Evolutionary conservation across 2,113 vertebrate species (phyloP).

Genomic region (Isurus oxyrinchus): DNA sequence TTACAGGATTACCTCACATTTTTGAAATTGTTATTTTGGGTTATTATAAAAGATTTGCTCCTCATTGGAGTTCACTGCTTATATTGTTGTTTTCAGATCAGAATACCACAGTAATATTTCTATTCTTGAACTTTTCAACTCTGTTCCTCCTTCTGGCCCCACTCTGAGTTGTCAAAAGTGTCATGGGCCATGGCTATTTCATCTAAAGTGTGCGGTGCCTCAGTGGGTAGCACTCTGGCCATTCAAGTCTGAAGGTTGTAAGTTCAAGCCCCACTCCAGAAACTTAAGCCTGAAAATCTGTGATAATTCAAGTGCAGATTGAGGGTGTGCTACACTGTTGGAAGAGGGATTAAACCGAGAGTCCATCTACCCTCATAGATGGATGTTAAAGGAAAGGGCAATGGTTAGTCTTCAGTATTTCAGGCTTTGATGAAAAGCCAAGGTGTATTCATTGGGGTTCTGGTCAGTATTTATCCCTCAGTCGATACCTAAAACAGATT

Average conservation of each 20-base stretch:
- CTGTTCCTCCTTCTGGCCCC: background rate
- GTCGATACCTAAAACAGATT: background rate
- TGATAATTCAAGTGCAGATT: background rate
- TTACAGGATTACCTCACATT: background rate
- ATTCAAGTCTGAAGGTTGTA: background rate
- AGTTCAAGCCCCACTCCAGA: background rate
- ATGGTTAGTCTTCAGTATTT: no score
- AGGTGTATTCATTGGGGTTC: no score
- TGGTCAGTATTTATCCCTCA: background rate
- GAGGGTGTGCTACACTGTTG: background rate
- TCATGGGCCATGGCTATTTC: background rate
- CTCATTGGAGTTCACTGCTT: background rate
- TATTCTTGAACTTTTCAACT: background rate
- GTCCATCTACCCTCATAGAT: background rate
- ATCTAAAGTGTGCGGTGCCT: background rate
- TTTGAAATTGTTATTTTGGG: background rate
- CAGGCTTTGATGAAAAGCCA: background rate
- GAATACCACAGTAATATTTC: background rate
- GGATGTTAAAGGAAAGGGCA: background rate
- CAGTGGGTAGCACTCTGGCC: background rate
- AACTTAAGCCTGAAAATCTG: background rate
- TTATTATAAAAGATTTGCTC: background rate
- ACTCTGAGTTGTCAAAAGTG: background rate
- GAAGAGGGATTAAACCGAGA: background rate
- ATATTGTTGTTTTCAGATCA: background rate